Evolutionary conservation across 1,140 invertebrate species (phyloP).

Genomic region (Solenopsis invicta): DNA sequence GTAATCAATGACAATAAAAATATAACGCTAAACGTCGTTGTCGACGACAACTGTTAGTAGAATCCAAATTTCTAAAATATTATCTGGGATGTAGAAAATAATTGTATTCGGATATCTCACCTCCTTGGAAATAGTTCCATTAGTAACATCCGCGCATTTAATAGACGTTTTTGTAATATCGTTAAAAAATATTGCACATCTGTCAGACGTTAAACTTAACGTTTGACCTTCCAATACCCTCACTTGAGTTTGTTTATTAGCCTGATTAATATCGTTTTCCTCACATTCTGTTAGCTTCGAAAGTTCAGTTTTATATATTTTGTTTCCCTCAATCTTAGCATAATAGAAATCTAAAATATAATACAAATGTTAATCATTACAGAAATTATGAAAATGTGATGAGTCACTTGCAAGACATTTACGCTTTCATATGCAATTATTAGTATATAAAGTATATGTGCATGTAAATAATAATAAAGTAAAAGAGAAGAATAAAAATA

Average conservation of each 20-base stretch:
- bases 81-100: not conserved
- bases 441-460: too few relatives aligned
- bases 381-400: not conserved
- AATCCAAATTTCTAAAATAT: not conserved
- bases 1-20: not conserved
- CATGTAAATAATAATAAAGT: too few relatives aligned
- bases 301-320: not conserved
- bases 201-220: not conserved
- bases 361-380: not conserved
- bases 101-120: not conserved
- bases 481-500: too few relatives aligned
- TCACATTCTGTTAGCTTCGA: constrained; percentile 5
- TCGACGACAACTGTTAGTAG: not conserved
- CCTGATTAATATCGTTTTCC: not conserved
- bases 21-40: not conserved
- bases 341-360: constrained; percentile 20
- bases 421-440: too few relatives aligned
- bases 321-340: not conserved
- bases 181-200: constrained; percentile 16
- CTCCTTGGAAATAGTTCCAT: not conserved
- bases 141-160: not conserved
- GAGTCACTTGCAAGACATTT: not conserved
- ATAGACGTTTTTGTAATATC: not conserved
- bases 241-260: not conserved
- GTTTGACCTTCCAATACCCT: not conserved